A percentile compares a stretch with the other conserved stretches of the same genome.
Conservation (phyloP, 2,113 vertebrate species). For the Rhegmatorhina hoffmannsi region DNA sequence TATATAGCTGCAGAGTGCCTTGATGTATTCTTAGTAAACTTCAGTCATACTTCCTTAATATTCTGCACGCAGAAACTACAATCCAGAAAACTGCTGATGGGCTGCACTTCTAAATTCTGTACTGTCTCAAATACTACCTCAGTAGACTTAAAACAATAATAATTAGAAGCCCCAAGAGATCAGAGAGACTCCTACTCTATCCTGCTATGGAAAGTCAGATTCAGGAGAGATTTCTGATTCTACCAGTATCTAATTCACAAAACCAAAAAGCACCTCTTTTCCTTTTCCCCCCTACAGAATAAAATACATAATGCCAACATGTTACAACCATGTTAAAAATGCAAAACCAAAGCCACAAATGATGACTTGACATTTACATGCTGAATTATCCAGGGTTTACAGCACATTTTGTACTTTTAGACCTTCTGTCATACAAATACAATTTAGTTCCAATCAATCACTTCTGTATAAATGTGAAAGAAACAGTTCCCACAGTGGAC, state of each 20-base stretch:
- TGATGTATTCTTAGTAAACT: neutral
- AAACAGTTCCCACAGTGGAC: neutral
- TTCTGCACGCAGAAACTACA: neutral
- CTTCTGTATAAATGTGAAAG: neutral
- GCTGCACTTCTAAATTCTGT: neutral
- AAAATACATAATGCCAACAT: neutral
- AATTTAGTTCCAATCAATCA: neutral
- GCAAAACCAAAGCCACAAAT: neutral
- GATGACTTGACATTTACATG: neutral
- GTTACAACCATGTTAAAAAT: neutral
- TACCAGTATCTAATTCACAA: neutral
- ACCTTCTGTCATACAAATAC: neutral
- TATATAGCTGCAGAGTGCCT: neutral
- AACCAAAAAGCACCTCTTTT: neutral
- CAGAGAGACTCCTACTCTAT: neutral
- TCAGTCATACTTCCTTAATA: neutral
- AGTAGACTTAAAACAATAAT: neutral
- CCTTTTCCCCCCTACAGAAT: neutral
- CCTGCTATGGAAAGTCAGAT: neutral
- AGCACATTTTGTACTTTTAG: neutral
- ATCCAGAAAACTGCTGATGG: conserved; percentile 12
- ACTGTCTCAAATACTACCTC: neutral
- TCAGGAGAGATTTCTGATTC: neutral
- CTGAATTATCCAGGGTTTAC: neutral
- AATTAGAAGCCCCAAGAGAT: neutral